phyloP scores from a whole-genome alignment of 1,140 invertebrate genomes.

The Mactra quadrangularis region DNA sequence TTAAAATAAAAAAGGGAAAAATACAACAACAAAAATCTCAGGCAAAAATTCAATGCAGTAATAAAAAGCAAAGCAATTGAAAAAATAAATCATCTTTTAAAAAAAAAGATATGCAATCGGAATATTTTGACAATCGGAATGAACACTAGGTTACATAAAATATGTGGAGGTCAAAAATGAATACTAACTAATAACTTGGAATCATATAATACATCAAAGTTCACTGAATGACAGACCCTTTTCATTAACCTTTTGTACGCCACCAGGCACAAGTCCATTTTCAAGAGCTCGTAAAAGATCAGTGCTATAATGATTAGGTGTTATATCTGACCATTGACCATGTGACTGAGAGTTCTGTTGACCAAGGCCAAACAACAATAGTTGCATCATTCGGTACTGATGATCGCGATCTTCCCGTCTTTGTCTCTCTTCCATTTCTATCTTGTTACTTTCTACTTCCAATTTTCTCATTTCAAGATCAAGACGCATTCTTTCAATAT shows the following conservation, averaged over 20 bases:
- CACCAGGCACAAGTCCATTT: slow-evolving; percentile 56
- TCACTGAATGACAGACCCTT: slow-evolving; percentile 56
- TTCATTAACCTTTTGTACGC: slow-evolving; percentile 41
- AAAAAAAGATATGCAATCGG: too few species aligned
- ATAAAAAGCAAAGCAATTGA: too few species aligned
- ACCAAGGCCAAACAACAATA: slow-evolving; percentile 53
- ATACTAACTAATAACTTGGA: too few species aligned
- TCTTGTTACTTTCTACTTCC: slow-evolving; percentile 55
- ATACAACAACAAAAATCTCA: too few species aligned
- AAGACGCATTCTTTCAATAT: slow-evolving; percentile 46
- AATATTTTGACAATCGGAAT: too few species aligned
- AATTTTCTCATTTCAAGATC: slow-evolving; percentile 53
- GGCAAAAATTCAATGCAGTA: too few species aligned
- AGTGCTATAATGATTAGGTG: slow-evolving; percentile 21
- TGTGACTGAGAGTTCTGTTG: slow-evolving; percentile 36
- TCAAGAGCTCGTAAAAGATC: slow-evolving; percentile 51
- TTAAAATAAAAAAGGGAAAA: too few species aligned
- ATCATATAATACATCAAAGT: background rate
- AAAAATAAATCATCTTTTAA: too few species aligned
- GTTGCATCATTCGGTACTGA: slow-evolving; percentile 56
- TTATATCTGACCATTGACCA: slow-evolving; percentile 41
- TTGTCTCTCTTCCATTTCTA: slow-evolving; percentile 57
- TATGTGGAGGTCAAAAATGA: too few species aligned
- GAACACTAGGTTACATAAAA: too few species aligned
- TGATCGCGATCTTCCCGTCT: slow-evolving; percentile 53